Evolutionary conservation across 2,888 invertebrate species (phyloP).

Genomic region (Leucoptera coffeella): DNA sequence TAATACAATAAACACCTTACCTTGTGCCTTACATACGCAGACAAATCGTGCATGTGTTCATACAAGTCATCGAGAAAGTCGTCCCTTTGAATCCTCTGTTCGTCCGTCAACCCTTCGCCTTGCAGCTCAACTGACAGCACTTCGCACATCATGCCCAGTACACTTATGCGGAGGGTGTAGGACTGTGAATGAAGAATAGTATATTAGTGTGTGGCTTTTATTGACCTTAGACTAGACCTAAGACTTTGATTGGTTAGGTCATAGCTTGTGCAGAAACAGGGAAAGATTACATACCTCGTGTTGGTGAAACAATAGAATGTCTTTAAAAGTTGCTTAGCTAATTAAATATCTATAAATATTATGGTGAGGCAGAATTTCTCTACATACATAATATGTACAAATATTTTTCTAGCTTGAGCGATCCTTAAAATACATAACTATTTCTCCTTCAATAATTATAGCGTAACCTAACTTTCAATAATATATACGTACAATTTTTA

Average conservation of each 20-base stretch:
- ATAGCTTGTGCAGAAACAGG: too few relatives aligned
- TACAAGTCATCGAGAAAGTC: constrained; percentile 73
- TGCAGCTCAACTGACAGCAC: constrained; percentile 67
- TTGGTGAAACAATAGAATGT: too few relatives aligned
- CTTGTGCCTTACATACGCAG: constrained; percentile 82
- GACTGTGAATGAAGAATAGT: constrained; percentile 53
- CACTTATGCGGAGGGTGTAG: constrained; percentile 69
- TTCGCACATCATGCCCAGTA: constrained; percentile 77
- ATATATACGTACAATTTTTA: too few relatives aligned
- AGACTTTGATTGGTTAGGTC: background rate
- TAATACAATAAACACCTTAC: constrained; percentile 18
- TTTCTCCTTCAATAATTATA: too few relatives aligned
- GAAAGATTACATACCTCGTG: too few relatives aligned
- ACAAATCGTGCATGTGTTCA: constrained; percentile 77
- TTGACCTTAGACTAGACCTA: background rate
- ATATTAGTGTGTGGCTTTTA: background rate
- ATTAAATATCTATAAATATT: too few relatives aligned
- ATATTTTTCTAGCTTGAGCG: too few relatives aligned
- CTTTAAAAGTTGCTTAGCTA: too few relatives aligned
- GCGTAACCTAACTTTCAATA: too few relatives aligned
- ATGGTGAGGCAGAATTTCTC: too few relatives aligned
- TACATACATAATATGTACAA: too few relatives aligned
- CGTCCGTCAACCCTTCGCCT: constrained; percentile 64
- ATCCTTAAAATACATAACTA: too few relatives aligned
- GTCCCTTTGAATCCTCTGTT: constrained; percentile 63